Evolutionary conservation across 2,888 invertebrate species (phyloP), one percentile per base, ranked within the genome.

Genomic region (Sisyra terminalis): DNA sequence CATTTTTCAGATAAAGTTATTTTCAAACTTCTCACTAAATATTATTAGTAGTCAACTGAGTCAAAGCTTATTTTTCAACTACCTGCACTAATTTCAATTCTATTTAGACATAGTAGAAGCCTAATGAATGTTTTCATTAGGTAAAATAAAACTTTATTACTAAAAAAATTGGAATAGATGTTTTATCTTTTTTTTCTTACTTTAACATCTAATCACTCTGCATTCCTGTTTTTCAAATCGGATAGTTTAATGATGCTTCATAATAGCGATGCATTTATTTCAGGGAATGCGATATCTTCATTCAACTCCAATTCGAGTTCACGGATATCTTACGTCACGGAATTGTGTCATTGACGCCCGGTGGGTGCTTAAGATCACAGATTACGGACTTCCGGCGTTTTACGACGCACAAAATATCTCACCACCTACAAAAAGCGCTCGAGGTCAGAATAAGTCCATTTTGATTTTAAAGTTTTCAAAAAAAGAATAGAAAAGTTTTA

Each of bases 311-410:
- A 69, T 89, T 52, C 76, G 84, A 51, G 75, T 78, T 48, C 93
- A 94, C 63, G 93, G 92, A 30, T 78, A 79, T 51, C 69, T 94
- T 42, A 78, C 85, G 4, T 93, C 92, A 36, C 73, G 88, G 47
- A 90, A 89, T 66, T 93, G 93, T 65, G 85, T 90, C 36, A 90
- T 96, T 46, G 94, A 96, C 64, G 85, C 90, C 44, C 76, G 94
- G 50, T 96, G 93, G 93, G 90, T 93, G 45, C 73, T 96, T 45
- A 93, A 93, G 66, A 70, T 96, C 49, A 85, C 93, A 15, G 93
- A 93, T 65, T 93, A 88, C 60, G 90, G 90, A 4, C 64, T 89
- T 48, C 78, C 81, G 1, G 70, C 74, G 1, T 79, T 89, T 55
- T 73, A 74, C 55, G 81, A 78, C 53, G 72, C 80, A 2, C 88